Evolutionary conservation across 1,140 invertebrate genomes (phyloP).

Genomic region (Oedothorax gibbosus): DNA sequence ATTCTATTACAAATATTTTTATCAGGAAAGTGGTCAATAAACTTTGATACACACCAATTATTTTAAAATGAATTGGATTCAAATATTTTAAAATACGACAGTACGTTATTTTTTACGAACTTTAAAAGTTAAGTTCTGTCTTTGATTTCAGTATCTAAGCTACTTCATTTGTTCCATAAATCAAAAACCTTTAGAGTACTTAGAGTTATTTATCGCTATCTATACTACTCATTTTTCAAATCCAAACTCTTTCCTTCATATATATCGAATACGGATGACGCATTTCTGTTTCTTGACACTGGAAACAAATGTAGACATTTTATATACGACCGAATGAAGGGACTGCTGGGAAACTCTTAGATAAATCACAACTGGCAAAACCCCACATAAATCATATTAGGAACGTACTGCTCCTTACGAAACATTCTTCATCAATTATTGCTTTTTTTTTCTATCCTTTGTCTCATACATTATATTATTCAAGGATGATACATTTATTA

Average conservation of each 20-base stretch:
- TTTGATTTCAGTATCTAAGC: neutral
- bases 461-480: too few species aligned
- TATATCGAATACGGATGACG: neutral
- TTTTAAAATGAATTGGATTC: too few species aligned
- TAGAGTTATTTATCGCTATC: neutral
- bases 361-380: conserved; percentile 14
- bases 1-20: too few species aligned
- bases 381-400: neutral
- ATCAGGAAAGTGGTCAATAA: too few species aligned
- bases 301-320: conserved; percentile 7
- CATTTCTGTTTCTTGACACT: neutral
- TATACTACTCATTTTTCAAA: neutral
- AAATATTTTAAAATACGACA: neutral
- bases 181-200: neutral
- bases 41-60: too few species aligned
- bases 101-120: too few species aligned
- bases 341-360: neutral
- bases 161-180: too few species aligned
- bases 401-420: neutral
- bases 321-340: conserved; percentile 3
- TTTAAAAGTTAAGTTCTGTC: neutral
- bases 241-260: neutral
- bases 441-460: conserved; percentile 3
- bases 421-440: neutral
- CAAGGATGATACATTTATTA: too few species aligned